phyloP scores from a whole-genome alignment of 2,113 vertebrate species.

The Alethe diademata region DNA sequence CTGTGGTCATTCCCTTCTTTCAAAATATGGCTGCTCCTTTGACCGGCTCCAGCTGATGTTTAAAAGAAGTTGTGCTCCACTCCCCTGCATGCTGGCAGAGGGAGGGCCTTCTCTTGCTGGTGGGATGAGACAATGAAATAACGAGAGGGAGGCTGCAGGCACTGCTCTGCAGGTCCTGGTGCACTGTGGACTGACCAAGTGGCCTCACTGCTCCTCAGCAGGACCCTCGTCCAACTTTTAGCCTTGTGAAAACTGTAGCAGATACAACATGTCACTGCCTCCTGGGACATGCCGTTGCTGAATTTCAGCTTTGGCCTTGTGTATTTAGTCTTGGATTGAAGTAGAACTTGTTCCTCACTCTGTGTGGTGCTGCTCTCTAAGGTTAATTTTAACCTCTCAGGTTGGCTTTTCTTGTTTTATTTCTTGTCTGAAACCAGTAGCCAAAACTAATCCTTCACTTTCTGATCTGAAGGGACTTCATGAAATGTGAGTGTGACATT shows the following conservation, averaged over 20 bases:
- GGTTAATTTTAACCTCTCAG: not conserved
- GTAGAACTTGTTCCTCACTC: not conserved
- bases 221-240: not conserved
- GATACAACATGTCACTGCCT: not conserved
- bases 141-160: not conserved
- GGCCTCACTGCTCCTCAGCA: not conserved
- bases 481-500: not conserved
- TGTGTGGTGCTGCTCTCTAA: not conserved
- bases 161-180: not conserved
- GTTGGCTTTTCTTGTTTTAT: not conserved
- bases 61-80: not conserved
- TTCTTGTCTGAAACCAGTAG: not conserved
- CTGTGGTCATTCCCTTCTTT: not conserved
- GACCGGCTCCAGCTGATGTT: not conserved
- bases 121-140: not conserved
- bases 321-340: not conserved
- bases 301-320: not conserved
- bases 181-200: not conserved
- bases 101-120: accelerated
- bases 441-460: not conserved
- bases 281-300: not conserved
- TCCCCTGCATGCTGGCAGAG: not conserved
- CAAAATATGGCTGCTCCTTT: not conserved
- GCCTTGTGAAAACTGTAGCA: not conserved
- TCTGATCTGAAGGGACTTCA: not conserved